These are phyloP conservation scores for Ceratina calcarata DNA, from an alignment of 1,140 invertebrate species.

Conservation along the genomic window DNA sequence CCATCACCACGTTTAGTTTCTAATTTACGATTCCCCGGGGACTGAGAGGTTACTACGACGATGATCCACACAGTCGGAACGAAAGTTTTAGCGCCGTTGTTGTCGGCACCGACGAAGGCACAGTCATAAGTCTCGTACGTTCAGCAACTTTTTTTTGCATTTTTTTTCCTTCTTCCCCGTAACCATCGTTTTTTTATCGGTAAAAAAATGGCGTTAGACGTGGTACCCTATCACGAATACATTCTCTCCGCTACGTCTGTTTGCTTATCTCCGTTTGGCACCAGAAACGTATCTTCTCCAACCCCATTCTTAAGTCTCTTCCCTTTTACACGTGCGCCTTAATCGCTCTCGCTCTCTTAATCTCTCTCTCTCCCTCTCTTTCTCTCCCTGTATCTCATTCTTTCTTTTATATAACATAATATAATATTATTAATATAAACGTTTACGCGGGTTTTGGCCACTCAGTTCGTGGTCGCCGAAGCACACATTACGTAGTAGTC, in stretches of 20 bases:
- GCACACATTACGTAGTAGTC: slow-evolving; percentile 74
- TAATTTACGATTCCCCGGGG: slow-evolving; percentile 29
- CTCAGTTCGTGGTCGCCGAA: slow-evolving; percentile 77
- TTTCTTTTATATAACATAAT: slow-evolving; percentile 71
- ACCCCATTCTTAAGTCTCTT: slow-evolving; percentile 34
- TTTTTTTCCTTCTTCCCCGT: background rate
- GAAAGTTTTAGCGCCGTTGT: slow-evolving; percentile 64
- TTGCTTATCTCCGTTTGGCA: slow-evolving; percentile 72
- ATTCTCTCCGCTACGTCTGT: slow-evolving; percentile 48
- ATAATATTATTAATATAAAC: slow-evolving; percentile 78
- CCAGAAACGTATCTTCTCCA: slow-evolving; percentile 71
- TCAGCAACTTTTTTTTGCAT: slow-evolving; percentile 58
- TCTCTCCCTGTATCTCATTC: slow-evolving; percentile 35
- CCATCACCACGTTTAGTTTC: slow-evolving; percentile 59
- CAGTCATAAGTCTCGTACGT: slow-evolving; percentile 75
- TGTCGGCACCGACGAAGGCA: slow-evolving; percentile 77
- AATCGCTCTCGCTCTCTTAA: slow-evolving; percentile 31
- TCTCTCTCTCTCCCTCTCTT: slow-evolving; percentile 23
- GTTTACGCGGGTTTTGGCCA: slow-evolving; percentile 79
- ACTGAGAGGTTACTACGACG: slow-evolving; percentile 49
- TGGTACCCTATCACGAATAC: slow-evolving; percentile 63
- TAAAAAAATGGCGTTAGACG: slow-evolving; percentile 58
- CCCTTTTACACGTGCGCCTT: slow-evolving; percentile 26
- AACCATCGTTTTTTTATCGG: slow-evolving; percentile 40
- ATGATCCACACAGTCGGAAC: slow-evolving; percentile 69